Conservation (phyloP, 2,888 invertebrate genomes). For the Xylophagus ater region DNA sequence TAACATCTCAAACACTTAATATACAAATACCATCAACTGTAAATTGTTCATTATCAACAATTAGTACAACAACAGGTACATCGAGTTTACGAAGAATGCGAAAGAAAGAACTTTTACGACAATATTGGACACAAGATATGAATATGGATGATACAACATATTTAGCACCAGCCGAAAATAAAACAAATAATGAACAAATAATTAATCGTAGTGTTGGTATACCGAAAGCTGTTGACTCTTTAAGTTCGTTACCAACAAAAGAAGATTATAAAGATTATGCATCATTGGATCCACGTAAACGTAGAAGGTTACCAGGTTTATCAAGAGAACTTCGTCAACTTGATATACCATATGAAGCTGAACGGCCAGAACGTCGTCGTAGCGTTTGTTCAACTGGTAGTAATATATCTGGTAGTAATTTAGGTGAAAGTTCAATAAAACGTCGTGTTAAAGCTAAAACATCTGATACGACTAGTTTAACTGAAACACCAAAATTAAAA, state of each 20-base stretch:
- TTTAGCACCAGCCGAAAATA: constrained; percentile 39
- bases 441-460: constrained; percentile 34
- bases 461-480: constrained; percentile 16
- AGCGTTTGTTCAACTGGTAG: constrained; percentile 41
- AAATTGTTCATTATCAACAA: constrained; percentile 43
- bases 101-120: constrained; percentile 75
- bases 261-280: constrained; percentile 64
- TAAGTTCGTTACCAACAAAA: constrained; percentile 75
- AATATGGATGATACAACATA: constrained; percentile 67
- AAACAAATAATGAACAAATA: constrained; percentile 34
- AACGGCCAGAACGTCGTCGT: constrained; percentile 40
- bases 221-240: constrained; percentile 81
- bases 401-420: constrained; percentile 33
- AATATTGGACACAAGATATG: constrained; percentile 78
- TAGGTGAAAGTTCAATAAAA: constrained; percentile 29
- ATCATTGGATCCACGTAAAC: constrained; percentile 58
- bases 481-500: constrained; percentile 52
- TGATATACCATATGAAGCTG: constrained; percentile 47
- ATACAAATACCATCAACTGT: constrained; percentile 33
- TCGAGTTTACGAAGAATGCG: constrained; percentile 75
- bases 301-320: constrained; percentile 44
- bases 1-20: constrained; percentile 13
- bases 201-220: constrained; percentile 46
- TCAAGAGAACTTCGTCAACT: constrained; percentile 53
- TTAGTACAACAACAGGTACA: constrained; percentile 48